These are phyloP conservation scores for Exocentrus adspersus DNA, from an alignment of 2,888 invertebrate genomes.

Conservation along the genomic window DNA sequence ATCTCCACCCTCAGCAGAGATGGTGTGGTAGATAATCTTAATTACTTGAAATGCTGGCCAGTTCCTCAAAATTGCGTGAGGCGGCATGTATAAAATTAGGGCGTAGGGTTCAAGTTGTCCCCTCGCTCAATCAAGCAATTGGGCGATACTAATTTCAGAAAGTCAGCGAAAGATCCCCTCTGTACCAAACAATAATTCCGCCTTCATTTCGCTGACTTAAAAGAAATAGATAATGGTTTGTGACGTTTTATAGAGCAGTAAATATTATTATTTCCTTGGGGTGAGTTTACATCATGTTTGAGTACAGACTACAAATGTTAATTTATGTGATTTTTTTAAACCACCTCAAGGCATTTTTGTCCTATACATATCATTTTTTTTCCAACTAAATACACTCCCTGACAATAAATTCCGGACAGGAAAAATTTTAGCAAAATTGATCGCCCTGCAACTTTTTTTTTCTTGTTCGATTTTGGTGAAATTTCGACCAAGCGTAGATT, in stretches of 20 bases:
- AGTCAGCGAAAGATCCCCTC: constrained; percentile 27
- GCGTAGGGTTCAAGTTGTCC: constrained; percentile 22
- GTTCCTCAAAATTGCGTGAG: constrained; percentile 21
- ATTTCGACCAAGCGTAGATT: too few species aligned
- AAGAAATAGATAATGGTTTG: not conserved
- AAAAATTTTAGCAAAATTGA: too few species aligned
- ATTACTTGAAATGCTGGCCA: constrained; percentile 22
- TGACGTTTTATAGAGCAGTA: not conserved
- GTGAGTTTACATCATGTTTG: too few species aligned
- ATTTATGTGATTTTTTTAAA: too few species aligned
- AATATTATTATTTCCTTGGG: not conserved
- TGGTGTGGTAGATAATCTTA: constrained; percentile 24
- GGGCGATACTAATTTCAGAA: constrained; percentile 24
- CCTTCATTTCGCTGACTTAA: not conserved
- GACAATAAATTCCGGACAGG: too few species aligned
- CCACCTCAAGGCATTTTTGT: too few species aligned
- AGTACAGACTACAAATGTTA: too few species aligned
- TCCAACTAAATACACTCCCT: too few species aligned
- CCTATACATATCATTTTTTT: too few species aligned
- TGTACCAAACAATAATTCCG: not conserved
- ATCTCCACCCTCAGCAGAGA: constrained; percentile 22
- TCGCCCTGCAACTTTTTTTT: too few species aligned
- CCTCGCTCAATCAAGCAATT: constrained; percentile 26
- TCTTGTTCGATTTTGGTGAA: too few species aligned
- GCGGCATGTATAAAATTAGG: constrained; percentile 22